Evolutionary conservation across 2,888 invertebrate species (phyloP).

Genomic region (Oligia strigilis): DNA sequence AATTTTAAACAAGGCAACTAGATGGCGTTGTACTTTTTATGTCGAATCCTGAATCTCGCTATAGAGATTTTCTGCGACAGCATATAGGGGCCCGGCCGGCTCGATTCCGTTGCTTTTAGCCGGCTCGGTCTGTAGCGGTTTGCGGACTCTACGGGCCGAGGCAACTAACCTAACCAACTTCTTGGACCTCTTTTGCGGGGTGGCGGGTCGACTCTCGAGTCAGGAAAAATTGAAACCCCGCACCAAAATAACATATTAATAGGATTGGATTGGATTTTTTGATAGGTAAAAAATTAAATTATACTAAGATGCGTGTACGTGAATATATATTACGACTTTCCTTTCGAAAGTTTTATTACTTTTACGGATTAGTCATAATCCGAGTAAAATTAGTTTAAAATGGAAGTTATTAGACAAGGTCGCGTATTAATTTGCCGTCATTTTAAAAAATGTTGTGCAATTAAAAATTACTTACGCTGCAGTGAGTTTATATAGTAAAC

Average conservation of each 20-base stretch:
- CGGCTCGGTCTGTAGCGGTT: slow-evolving; percentile 95
- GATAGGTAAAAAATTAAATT: slow-evolving; percentile 51
- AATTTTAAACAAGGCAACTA: slow-evolving; percentile 55
- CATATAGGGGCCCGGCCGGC: slow-evolving; percentile 65
- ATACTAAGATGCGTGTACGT: too few relatives aligned
- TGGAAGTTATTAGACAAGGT: slow-evolving; percentile 6
- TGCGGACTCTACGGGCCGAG: slow-evolving; percentile 92
- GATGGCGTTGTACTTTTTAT: slow-evolving; percentile 70
- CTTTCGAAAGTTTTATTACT: slow-evolving; percentile 19
- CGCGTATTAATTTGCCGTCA: not conserved
- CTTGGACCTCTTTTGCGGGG: slow-evolving; percentile 89
- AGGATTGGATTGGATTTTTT: slow-evolving; percentile 19
- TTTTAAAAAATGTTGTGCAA: not conserved
- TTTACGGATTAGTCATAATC: slow-evolving; percentile 6
- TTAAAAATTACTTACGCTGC: not conserved
- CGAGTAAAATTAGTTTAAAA: slow-evolving; percentile 25
- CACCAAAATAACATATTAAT: slow-evolving; percentile 58
- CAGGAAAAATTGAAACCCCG: slow-evolving; percentile 89
- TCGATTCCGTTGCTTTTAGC: slow-evolving; percentile 86
- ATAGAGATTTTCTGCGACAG: slow-evolving; percentile 58
- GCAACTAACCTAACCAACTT: slow-evolving; percentile 89
- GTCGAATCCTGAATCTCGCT: slow-evolving; percentile 72
- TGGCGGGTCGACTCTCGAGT: slow-evolving; percentile 87
- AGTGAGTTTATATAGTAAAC: slow-evolving; percentile 5
- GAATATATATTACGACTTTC: slow-evolving; percentile 1